Evolutionary conservation across 2,797 vertebrate genomes (phyloP), one percentile per base, ranked within the genome.

Genomic region (Enteromius mattozi): DNA sequence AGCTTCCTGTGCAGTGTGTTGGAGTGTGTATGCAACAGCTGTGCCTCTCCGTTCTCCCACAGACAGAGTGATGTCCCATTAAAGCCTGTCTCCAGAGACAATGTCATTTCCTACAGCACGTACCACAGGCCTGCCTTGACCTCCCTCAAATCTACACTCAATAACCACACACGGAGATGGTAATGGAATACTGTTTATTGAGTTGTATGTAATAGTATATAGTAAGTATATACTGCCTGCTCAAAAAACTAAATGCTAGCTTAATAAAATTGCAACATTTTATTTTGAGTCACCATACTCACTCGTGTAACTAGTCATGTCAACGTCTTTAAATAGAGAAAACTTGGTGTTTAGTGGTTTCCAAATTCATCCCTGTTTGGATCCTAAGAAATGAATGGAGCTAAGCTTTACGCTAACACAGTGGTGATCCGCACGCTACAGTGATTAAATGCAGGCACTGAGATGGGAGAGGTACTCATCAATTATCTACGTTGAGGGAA

Each of bases 71-170:
- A 88, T 30, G 24, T 45, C 78, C 51, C 33, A 45, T 85, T 71
- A 84, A 63, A 59, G 51, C 19, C 37, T 0, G 51, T 78, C 80
- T 71, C 69, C 3, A 37, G 76, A 83, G 63, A 75, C 47, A 54
- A 17, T 59, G 65, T 24, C 37, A 76, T 78, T 88, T 90, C 87
- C 82, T 86, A 74, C 71, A 45, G 66, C 84, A 86, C 47, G 72
- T 76, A 86, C 74, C 56, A 85, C 33, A 54, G 63, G 63, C 72
- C 24, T 42, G 59, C 17, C 30, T 42, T 30, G 61, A 81, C 54
- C 78, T 65, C 75, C 54, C 19, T 47, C 72, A 40, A 21, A 75
- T 54, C 8, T 54, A 77, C 65, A 78, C 54, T 27, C 82, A 70
- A 24, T 24, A 82, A 68, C 78, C 84, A 83, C 80, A 82, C 68